A percentile compares a stretch with the other conserved stretches of the same genome.
These are phyloP conservation scores for Leptinotarsa defecta DNA, from an alignment of 1,140 invertebrate genomes.

Conservation along the genomic window DNA sequence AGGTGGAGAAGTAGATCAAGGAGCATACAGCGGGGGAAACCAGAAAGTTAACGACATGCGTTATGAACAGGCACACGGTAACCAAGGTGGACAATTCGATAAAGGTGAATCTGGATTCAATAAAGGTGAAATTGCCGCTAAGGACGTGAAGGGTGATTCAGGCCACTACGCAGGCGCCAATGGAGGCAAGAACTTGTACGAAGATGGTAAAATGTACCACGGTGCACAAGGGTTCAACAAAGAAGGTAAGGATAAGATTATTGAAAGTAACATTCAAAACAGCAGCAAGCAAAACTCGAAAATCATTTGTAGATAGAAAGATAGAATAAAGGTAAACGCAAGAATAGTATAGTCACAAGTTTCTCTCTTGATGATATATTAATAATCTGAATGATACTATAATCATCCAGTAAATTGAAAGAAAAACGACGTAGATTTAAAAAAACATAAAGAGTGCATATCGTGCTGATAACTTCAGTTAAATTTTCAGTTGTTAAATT, in stretches of 20 bases:
- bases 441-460: too few species aligned
- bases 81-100: slow-evolving; percentile 59
- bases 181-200: slow-evolving; percentile 62
- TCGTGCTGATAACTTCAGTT: too few species aligned
- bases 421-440: too few species aligned
- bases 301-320: background rate
- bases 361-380: too few species aligned
- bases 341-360: background rate
- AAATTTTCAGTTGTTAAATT: too few species aligned
- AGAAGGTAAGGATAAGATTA: slow-evolving; percentile 57
- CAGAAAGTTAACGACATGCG: slow-evolving; percentile 61
- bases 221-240: slow-evolving; percentile 62
- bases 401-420: too few species aligned
- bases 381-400: too few species aligned
- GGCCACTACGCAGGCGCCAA: slow-evolving; percentile 62
- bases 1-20: slow-evolving; percentile 60
- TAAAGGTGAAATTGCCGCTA: slow-evolving; percentile 57
- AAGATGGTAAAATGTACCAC: slow-evolving; percentile 63
- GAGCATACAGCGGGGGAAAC: slow-evolving; percentile 60
- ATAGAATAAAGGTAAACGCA: background rate
- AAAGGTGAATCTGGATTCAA: slow-evolving; percentile 61
- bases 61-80: slow-evolving; percentile 60
- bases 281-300: too few species aligned
- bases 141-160: slow-evolving; percentile 61
- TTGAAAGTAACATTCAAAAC: too few species aligned